Conservation (phyloP, 2,888 invertebrate species). For the Drosophila maculinotata region DNA sequence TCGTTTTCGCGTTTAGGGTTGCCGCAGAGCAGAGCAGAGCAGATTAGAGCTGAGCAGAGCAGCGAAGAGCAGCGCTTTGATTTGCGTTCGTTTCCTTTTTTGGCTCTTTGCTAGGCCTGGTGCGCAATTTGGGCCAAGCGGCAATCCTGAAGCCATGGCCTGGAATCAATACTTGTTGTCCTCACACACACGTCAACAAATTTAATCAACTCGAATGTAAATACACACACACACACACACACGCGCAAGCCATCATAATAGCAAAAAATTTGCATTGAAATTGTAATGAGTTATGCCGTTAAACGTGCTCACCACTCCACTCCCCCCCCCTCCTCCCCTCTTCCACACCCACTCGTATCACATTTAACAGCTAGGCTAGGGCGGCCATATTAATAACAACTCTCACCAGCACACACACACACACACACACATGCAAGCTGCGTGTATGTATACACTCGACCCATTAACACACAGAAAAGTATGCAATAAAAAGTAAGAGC, state of each 20-base stretch:
- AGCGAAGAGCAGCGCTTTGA: constrained; percentile 63
- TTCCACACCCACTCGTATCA: background rate
- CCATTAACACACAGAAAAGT: constrained; percentile 74
- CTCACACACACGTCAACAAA: constrained; percentile 58
- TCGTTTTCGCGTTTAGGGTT: too few species aligned
- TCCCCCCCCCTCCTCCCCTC: too few species aligned
- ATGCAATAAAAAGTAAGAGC: constrained; percentile 69
- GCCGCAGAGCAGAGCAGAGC: too few species aligned
- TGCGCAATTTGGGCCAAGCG: constrained; percentile 52
- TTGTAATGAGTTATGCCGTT: constrained; percentile 75
- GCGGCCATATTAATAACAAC: constrained; percentile 60
- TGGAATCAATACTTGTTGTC: constrained; percentile 77
- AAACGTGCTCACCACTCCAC: constrained; percentile 51
- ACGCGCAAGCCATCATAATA: constrained; percentile 27
- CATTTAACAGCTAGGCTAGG: constrained; percentile 23
- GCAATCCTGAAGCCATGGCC: constrained; percentile 63
- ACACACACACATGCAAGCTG: constrained; percentile 4
- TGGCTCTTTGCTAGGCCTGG: constrained; percentile 46
- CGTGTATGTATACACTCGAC: constrained; percentile 54
- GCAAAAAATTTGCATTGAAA: constrained; percentile 74
- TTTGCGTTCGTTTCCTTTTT: constrained; percentile 43
- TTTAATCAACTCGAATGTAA: constrained; percentile 75
- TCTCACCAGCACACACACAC: constrained; percentile 27
- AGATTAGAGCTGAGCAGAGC: too few species aligned
- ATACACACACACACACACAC: constrained; percentile 45